These are phyloP conservation scores for Microplitis deprimator DNA, from an alignment of 2,888 invertebrate species.

Conservation along the genomic window DNA sequence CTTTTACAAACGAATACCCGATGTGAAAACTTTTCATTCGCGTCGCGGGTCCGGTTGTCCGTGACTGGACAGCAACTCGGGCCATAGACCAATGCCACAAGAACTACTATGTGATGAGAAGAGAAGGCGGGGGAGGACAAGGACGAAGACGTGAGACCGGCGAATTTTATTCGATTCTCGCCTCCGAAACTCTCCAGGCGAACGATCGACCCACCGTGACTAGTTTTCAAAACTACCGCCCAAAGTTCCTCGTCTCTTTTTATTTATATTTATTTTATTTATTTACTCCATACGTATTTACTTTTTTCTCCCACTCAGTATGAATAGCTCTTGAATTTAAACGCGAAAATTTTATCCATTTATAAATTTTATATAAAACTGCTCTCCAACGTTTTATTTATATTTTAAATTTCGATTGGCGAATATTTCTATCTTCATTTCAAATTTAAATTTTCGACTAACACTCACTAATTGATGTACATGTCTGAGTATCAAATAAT, in stretches of 20 bases:
- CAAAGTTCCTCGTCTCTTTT: slow-evolving; percentile 40
- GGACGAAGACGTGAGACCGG: slow-evolving; percentile 34
- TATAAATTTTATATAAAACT: background rate
- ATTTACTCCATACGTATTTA: slow-evolving; percentile 20
- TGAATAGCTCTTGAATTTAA: background rate
- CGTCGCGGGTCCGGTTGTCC: slow-evolving; percentile 48
- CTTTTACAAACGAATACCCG: slow-evolving; percentile 25
- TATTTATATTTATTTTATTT: slow-evolving; percentile 25
- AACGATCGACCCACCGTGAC: slow-evolving; percentile 53
- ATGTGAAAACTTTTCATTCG: slow-evolving; percentile 51
- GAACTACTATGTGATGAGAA: slow-evolving; percentile 32
- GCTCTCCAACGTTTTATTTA: background rate
- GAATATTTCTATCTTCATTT: too few relatives aligned
- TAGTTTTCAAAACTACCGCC: slow-evolving; percentile 43
- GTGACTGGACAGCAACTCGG: slow-evolving; percentile 49
- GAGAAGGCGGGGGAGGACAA: slow-evolving; percentile 1
- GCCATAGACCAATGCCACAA: slow-evolving; percentile 26
- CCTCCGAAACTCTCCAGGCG: slow-evolving; percentile 46
- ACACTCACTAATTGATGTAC: background rate
- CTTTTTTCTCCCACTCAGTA: slow-evolving; percentile 22
- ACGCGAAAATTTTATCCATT: background rate
- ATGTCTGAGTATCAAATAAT: background rate
- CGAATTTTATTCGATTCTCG: slow-evolving; percentile 52
- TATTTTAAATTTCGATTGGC: background rate
- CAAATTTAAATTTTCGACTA: background rate